Conservation (phyloP, 2,113 vertebrate genomes). For the Pitta sordida region DNA sequence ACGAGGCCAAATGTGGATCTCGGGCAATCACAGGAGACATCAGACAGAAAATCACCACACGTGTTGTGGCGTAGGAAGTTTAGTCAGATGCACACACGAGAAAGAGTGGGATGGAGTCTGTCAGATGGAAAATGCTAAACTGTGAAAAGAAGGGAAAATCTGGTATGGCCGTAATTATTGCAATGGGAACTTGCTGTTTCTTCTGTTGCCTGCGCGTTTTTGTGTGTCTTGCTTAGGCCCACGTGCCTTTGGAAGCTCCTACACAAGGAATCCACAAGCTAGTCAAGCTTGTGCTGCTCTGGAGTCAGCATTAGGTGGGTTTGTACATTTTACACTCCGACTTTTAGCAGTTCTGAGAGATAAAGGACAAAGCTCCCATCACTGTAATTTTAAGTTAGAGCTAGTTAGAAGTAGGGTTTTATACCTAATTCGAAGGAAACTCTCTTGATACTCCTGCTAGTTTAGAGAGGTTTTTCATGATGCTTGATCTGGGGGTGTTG, state of each 20-base stretch:
- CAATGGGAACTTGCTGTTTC: not conserved
- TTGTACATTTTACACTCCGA: not conserved
- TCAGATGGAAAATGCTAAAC: not conserved
- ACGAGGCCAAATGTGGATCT: not conserved
- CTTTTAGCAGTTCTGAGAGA: not conserved
- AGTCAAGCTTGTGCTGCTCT: not conserved
- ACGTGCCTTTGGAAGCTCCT: not conserved
- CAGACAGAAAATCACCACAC: not conserved
- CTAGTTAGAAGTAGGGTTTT: not conserved
- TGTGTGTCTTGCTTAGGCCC: not conserved
- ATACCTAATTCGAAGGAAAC: not conserved
- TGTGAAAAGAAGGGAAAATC: not conserved
- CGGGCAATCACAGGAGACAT: not conserved
- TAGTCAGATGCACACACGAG: rapidly evolving
- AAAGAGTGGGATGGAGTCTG: not conserved
- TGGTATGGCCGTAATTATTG: not conserved
- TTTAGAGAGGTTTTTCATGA: not conserved
- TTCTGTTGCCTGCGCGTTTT: not conserved
- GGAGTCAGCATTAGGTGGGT: not conserved
- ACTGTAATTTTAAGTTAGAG: not conserved
- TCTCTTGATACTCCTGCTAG: not conserved
- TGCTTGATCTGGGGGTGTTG: not conserved
- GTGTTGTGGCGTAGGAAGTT: not conserved
- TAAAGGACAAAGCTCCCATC: not conserved
- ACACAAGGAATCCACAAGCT: not conserved